Conservation (phyloP, 1,140 invertebrate species). For the Drosophila bocki region DNA sequence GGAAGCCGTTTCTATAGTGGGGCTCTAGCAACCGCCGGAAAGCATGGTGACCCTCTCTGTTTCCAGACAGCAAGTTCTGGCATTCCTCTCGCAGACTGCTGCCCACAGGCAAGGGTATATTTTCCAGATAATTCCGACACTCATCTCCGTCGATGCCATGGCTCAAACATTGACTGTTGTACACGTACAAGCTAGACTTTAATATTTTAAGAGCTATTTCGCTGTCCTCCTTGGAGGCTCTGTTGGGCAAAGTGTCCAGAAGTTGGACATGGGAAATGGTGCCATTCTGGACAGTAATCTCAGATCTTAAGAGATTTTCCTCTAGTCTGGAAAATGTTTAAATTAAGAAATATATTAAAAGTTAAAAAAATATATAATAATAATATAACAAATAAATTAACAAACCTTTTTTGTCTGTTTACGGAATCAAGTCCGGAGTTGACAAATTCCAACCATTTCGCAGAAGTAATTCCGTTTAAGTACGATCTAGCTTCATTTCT, state of each 20-base stretch:
- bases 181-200: conserved; percentile 67
- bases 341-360: background rate
- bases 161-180: conserved; percentile 66
- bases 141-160: conserved; percentile 45
- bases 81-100: conserved; percentile 56
- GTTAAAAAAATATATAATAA: background rate
- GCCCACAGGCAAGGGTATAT: conserved; percentile 51
- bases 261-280: conserved; percentile 71
- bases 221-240: conserved; percentile 60
- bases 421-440: conserved; percentile 63
- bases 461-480: conserved; percentile 44
- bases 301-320: conserved; percentile 58
- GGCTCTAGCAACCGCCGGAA: conserved; percentile 70
- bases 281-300: conserved; percentile 72
- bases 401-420: conserved; percentile 66
- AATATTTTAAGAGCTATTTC: conserved; percentile 74
- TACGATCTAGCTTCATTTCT: conserved; percentile 20
- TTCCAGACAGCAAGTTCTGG: conserved; percentile 29
- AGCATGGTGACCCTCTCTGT: conserved; percentile 57
- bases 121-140: conserved; percentile 56
- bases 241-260: conserved; percentile 72
- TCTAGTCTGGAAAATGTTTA: conserved; percentile 54
- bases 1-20: conserved; percentile 75
- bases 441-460: conserved; percentile 59
- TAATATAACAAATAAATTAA: background rate